Conservation (phyloP, 2,113 vertebrate species). For the Candoia aspera region DNA sequence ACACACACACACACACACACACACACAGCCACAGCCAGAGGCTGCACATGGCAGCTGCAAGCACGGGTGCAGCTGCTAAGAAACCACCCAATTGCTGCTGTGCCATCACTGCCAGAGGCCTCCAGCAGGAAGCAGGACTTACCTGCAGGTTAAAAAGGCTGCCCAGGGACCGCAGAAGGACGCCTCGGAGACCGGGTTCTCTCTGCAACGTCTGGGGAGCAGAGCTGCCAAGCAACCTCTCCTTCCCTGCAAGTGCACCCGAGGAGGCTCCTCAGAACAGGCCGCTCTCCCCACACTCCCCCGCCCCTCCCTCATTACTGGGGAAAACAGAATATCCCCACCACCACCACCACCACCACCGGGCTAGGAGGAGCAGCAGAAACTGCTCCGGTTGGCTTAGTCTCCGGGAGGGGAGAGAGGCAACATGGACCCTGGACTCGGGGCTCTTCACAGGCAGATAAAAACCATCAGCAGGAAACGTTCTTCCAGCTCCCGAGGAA, state of each 20-base stretch:
- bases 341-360: too few relatives aligned
- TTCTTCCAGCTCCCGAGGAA: background rate
- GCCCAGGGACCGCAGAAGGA: background rate
- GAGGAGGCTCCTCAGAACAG: background rate
- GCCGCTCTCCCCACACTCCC: accelerated
- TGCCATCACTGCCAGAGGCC: background rate
- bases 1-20: background rate
- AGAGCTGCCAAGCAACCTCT: background rate
- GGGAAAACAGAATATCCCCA: background rate
- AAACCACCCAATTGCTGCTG: background rate
- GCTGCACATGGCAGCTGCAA: too few relatives aligned
- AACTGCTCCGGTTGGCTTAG: background rate
- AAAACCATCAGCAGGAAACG: accelerated
- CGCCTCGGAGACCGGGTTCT: background rate
- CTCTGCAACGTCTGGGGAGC: background rate
- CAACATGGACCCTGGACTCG: background rate
- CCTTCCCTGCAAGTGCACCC: too few relatives aligned
- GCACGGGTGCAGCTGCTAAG: too few relatives aligned
- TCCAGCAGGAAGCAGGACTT: background rate
- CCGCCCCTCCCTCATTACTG: background rate
- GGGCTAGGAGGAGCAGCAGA: background rate
- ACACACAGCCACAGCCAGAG: too few relatives aligned
- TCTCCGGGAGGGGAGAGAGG: background rate
- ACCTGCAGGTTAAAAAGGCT: background rate
- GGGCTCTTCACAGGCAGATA: accelerated